Percentiles rank a stretch among this genome's conserved stretches.
Evolutionary conservation across 2,113 vertebrate species (phyloP).

Genomic region (Taxidea taxus): DNA sequence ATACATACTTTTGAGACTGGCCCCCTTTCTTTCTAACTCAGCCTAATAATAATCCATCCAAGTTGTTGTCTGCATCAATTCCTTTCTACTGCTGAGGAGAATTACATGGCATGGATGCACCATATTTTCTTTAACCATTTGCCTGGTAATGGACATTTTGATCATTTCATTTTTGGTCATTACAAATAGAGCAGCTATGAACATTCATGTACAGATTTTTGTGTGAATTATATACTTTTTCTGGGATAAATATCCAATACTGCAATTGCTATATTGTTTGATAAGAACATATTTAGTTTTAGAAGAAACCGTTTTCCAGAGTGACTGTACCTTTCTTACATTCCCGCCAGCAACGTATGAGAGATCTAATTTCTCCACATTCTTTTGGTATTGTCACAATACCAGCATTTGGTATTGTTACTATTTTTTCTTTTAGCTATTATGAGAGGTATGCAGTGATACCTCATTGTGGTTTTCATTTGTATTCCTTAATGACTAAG

Average conservation of each 20-base stretch:
- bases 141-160: not conserved
- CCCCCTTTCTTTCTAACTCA: not conserved
- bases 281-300: not conserved
- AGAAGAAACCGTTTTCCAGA: not conserved
- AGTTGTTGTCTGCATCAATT: not conserved
- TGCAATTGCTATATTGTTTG: not conserved
- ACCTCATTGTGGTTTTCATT: not conserved
- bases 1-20: not conserved
- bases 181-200: not conserved
- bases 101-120: not conserved
- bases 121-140: not conserved
- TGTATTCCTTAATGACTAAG: not conserved
- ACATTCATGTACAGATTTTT: not conserved
- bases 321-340: not conserved
- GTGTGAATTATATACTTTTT: not conserved
- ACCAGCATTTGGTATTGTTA: not conserved
- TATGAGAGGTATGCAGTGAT: not conserved
- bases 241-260: not conserved
- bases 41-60: not conserved
- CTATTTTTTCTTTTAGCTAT: not conserved
- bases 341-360: not conserved
- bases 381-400: not conserved
- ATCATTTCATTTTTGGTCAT: not conserved
- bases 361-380: not conserved
- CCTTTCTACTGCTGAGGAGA: not conserved